Evolutionary conservation across 2,113 vertebrate genomes (phyloP).

Genomic region (Smithornis capensis): DNA sequence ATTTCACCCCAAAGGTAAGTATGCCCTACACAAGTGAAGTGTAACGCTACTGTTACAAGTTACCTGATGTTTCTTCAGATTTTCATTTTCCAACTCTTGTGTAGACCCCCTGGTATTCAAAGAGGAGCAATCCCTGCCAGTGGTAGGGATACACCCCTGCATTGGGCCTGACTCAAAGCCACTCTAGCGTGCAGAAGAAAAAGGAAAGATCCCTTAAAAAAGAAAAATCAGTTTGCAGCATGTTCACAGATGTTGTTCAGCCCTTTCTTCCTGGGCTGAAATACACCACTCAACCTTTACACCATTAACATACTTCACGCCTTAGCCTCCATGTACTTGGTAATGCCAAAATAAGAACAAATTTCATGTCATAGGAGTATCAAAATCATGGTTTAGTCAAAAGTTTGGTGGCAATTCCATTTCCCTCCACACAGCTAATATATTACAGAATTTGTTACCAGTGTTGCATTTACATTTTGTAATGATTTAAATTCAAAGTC

Average conservation of each 20-base stretch:
- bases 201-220: neutral
- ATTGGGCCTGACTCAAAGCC: neutral
- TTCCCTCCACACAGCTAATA: neutral
- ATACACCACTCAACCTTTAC: neutral
- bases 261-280: neutral
- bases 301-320: neutral
- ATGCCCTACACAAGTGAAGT: neutral
- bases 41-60: neutral
- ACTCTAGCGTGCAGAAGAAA: neutral
- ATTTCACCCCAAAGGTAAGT: neutral
- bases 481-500: neutral
- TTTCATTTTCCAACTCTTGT: neutral
- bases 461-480: neutral
- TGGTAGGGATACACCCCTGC: rapidly evolving
- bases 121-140: neutral
- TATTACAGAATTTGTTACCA: neutral
- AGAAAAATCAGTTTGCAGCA: neutral
- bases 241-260: neutral
- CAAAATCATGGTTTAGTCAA: neutral
- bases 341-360: neutral
- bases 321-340: neutral
- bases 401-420: neutral
- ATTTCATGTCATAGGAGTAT: neutral
- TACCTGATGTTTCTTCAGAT: neutral
- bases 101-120: neutral